These are phyloP conservation scores for Sphenopsis melanotis DNA, from an alignment of 2,797 vertebrate genomes.

Conservation along the genomic window DNA sequence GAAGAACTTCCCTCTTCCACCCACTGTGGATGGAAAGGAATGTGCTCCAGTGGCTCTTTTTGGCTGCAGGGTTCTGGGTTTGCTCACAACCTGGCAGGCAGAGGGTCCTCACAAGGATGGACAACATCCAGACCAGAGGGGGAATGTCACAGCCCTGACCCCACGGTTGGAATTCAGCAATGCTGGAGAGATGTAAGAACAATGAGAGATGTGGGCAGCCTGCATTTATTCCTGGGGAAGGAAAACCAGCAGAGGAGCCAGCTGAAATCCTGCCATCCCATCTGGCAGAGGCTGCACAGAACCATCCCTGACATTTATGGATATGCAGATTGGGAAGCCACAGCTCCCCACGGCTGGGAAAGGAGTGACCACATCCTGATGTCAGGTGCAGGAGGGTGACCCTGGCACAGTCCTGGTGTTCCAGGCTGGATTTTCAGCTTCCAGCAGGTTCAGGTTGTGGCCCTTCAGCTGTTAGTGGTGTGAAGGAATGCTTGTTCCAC, in stretches of 20 bases:
- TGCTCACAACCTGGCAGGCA: neutral
- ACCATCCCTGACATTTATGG: neutral
- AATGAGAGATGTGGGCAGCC: neutral
- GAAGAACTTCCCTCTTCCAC: neutral
- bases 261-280: constrained; percentile 38
- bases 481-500: neutral
- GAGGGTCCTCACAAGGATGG: neutral
- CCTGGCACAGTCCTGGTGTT: fast-evolving
- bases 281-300: neutral
- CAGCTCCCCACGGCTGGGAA: neutral
- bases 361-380: neutral
- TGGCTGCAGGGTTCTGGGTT: neutral
- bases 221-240: neutral
- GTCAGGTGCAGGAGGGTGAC: neutral
- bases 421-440: neutral
- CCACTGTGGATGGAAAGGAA: neutral
- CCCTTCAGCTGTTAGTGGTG: neutral
- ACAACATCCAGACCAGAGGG: neutral
- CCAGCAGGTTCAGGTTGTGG: neutral
- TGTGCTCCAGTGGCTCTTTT: neutral
- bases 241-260: neutral
- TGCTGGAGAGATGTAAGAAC: neutral
- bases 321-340: neutral
- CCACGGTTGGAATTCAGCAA: fast-evolving
- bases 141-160: no score